Evolutionary conservation across 2,113 vertebrate genomes (phyloP), one percentile per base, ranked within the genome.

Genomic region (Camelus bactrianus): DNA sequence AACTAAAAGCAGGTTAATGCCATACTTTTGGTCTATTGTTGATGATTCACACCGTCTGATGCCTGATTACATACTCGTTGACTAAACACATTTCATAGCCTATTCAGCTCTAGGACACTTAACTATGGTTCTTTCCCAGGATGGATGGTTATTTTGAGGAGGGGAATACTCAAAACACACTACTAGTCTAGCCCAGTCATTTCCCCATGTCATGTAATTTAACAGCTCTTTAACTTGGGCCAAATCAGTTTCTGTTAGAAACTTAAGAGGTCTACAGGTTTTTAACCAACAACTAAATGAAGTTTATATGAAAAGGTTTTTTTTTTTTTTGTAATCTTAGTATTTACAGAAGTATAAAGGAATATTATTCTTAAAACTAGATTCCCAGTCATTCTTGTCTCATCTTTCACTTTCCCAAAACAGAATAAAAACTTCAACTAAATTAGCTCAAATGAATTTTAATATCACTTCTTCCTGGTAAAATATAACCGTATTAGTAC

Each of bases 391-490:
- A 81, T 70, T 94, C 56, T 86, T 83, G 22, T 80, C 38, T 85
- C 56, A 50, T 76, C 42, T 92, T 92, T 94, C 15, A 69, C 11
- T 85, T 97, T 67, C 26, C n/a, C 50, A n/a, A 86, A 94, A 84
- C 28, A 92, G 12, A 80, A 88, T 52, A 35, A 79, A 88, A 94
- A 69, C 19, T 65, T 58, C 42, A 90, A 64, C 81, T 64, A 89
- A 52, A 89, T 92, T 83, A 69, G 35, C 54, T 92, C 17, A 86
- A 82, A 22, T 54, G 46, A 46, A 22, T 86, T 81, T 95, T 85
- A 80, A 56, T 6, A 94, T 81, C 38, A 52, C 5, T 90, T 93
- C 65, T 87, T 86, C 32, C 48, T 72, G 32, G 58, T 70, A 94
- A 89, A 94, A 72, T 84, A 35, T 60, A 81, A 54, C 42, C 22